A percentile compares a stretch with the other conserved stretches of the same genome.
These are phyloP conservation scores for Cryptoblepharus egeriae DNA, from an alignment of 2,797 vertebrate genomes.

Conservation along the genomic window DNA sequence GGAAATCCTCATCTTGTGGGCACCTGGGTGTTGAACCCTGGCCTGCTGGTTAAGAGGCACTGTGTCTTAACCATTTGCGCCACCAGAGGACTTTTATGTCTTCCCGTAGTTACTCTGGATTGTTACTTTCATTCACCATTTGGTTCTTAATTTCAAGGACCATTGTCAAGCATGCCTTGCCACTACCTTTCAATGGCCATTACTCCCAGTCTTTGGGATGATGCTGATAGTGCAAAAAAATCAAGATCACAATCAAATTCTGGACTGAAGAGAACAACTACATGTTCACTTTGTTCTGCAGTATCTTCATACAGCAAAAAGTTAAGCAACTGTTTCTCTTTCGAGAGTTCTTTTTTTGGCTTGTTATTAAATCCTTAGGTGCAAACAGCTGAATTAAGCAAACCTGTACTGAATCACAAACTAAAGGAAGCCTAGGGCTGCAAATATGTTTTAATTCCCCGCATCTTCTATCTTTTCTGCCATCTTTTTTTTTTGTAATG, in stretches of 20 bases:
- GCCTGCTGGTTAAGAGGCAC: too few relatives aligned
- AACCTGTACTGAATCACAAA: constrained; percentile 25
- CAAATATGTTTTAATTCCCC: constrained; percentile 14
- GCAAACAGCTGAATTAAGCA: constrained; percentile 34
- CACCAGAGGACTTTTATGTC: too few relatives aligned
- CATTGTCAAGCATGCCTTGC: too few relatives aligned
- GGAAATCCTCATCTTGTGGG: too few relatives aligned
- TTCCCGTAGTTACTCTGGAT: too few relatives aligned
- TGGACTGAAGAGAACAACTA: too few relatives aligned
- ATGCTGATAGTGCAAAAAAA: background rate
- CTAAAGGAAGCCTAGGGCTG: constrained; percentile 17
- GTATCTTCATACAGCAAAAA: background rate
- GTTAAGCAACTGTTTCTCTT: background rate
- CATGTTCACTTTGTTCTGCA: background rate
- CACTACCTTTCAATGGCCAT: background rate
- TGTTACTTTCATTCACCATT: background rate
- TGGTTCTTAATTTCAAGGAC: background rate
- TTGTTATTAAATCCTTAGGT: constrained; percentile 26
- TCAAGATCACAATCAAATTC: too few relatives aligned
- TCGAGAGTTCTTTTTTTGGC: background rate
- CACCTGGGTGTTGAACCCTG: too few relatives aligned
- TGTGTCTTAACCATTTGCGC: too few relatives aligned
- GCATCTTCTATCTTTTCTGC: background rate
- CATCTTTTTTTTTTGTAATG: constrained; percentile 31
- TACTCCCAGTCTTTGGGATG: background rate